Percentiles rank a stretch among this genome's conserved stretches.
These are phyloP conservation scores for Drosophila quinaria DNA, from an alignment of 2,888 invertebrate species.

Conservation along the genomic window DNA sequence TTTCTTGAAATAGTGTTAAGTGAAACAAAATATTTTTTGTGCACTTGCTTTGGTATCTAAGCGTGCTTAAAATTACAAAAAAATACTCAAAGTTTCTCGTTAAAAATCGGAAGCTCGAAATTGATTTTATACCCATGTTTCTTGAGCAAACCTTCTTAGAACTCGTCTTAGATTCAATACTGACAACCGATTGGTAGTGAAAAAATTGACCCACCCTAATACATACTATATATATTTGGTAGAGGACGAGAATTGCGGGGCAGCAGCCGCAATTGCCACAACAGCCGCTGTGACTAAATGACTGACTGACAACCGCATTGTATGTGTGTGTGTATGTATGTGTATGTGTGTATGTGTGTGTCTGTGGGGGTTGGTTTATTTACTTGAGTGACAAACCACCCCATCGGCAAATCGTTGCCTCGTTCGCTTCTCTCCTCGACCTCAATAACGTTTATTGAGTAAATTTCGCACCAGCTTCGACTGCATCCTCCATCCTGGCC, in stretches of 20 bases:
- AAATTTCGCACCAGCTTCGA: slow-evolving; percentile 79
- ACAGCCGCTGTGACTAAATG: slow-evolving; percentile 77
- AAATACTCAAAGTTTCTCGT: too few species aligned
- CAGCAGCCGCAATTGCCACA: slow-evolving; percentile 77
- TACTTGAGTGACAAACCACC: slow-evolving; percentile 66
- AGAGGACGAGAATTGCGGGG: slow-evolving; percentile 12
- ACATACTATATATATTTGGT: slow-evolving; percentile 4
- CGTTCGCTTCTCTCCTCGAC: not conserved
- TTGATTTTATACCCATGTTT: too few species aligned
- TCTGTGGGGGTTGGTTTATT: slow-evolving; percentile 76
- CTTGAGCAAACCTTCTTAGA: too few species aligned
- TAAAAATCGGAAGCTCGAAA: too few species aligned
- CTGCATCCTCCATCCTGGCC: slow-evolving; percentile 34
- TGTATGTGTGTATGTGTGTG: slow-evolving; percentile 31
- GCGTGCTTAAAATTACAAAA: too few species aligned
- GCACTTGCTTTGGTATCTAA: too few species aligned
- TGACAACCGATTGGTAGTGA: too few species aligned
- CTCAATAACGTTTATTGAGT: slow-evolving; percentile 80
- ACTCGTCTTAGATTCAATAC: too few species aligned
- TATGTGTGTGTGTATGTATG: slow-evolving; percentile 36
- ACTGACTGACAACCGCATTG: slow-evolving; percentile 81
- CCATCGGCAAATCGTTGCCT: slow-evolving; percentile 36
- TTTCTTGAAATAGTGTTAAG: too few species aligned
- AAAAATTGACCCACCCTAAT: too few species aligned
- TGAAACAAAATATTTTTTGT: too few species aligned